These are phyloP conservation scores for Centropristis striata DNA, from an alignment of 2,113 vertebrate species.

Conservation along the genomic window DNA sequence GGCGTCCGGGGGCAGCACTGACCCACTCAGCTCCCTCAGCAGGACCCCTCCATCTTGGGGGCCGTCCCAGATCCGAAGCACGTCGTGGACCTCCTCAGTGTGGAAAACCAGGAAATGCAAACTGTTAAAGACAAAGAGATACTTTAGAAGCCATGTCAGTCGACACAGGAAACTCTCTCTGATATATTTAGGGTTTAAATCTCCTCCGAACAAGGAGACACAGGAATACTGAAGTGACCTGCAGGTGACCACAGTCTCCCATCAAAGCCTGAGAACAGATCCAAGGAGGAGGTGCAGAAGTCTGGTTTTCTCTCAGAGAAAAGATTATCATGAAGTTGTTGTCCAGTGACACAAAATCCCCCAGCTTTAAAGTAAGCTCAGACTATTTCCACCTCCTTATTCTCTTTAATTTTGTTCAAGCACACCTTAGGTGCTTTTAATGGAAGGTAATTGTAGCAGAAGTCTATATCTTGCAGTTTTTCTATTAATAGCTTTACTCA, in stretches of 20 bases:
- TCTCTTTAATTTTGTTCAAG: not conserved
- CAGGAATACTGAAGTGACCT: no score
- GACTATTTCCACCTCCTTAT: not conserved
- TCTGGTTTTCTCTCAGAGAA: no score
- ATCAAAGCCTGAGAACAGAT: no score
- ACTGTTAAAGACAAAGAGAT: slow-evolving; percentile 74
- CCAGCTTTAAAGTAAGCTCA: no score
- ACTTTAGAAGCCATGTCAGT: slow-evolving; percentile 9
- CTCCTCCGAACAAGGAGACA: no score
- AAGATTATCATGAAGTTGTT: no score
- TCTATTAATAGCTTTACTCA: slow-evolving; percentile 11
- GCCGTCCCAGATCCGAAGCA: slow-evolving; percentile 97
- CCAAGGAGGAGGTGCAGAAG: no score
- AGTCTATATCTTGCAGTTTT: not conserved
- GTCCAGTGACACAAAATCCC: no score
- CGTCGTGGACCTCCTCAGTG: slow-evolving; percentile 96
- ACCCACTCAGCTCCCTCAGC: slow-evolving; percentile 92
- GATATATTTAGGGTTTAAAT: not conserved
- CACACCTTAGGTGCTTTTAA: not conserved
- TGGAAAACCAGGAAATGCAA: slow-evolving; percentile 98
- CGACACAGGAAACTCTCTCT: not conserved
- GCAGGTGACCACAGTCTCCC: no score
- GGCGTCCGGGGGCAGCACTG: slow-evolving; percentile 87
- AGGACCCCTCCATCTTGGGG: slow-evolving; percentile 95
- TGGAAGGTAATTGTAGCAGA: slow-evolving; percentile 4